phyloP scores from a whole-genome alignment of 2,888 invertebrate species.

The Caprella mutica region DNA sequence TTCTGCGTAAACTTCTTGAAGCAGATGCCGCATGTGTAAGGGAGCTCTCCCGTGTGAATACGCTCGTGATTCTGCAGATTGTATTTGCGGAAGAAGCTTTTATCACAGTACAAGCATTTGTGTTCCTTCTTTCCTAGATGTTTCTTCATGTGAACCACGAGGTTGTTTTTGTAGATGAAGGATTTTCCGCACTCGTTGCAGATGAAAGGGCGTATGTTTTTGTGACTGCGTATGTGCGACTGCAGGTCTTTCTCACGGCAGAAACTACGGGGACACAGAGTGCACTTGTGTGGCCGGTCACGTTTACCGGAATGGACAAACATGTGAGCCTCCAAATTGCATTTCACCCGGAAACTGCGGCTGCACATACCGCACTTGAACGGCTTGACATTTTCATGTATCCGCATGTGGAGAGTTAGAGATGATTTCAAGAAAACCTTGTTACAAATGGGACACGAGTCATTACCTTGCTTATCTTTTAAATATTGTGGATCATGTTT shows the following conservation, averaged over 20 bases:
- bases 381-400: conserved; percentile 62
- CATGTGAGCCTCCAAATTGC: conserved; percentile 77
- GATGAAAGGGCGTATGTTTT: conserved; percentile 68
- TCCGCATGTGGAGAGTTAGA: conserved; percentile 61
- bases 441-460: conserved; percentile 61
- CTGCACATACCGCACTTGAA: conserved; percentile 69
- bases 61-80: conserved; percentile 77
- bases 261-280: conserved; percentile 70
- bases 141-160: conserved; percentile 69
- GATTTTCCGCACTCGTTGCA: conserved; percentile 82
- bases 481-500: conserved; percentile 66
- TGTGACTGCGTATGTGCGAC: conserved; percentile 75
- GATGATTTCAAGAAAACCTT: conserved; percentile 66
- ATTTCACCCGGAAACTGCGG: conserved; percentile 75
- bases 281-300: conserved; percentile 73
- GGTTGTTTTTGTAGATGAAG: conserved; percentile 78
- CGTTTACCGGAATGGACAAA: conserved; percentile 78
- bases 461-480: conserved; percentile 37
- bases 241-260: conserved; percentile 66
- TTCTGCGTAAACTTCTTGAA: conserved; percentile 43
- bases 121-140: conserved; percentile 69
- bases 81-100: conserved; percentile 73
- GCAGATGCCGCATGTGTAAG: conserved; percentile 74
- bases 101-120: conserved; percentile 64
- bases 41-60: conserved; percentile 68